phyloP scores from a whole-genome alignment of 2,797 vertebrate genomes.

The Phoebastria nigripes region DNA sequence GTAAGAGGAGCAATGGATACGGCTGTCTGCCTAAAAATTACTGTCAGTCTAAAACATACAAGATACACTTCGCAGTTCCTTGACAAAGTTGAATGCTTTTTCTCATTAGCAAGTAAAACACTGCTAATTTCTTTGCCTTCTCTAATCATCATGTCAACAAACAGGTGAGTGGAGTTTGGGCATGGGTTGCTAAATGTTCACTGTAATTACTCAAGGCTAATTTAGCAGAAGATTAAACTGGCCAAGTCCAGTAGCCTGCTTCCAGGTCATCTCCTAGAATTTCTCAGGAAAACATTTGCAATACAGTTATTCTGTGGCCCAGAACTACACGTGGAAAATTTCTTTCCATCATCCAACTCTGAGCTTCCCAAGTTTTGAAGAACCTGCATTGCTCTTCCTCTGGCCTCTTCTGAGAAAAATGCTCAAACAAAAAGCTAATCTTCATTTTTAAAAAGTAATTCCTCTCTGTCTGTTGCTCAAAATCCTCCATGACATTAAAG shows the following conservation, averaged over 20 bases:
- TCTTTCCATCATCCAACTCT: background rate
- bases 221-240: slow-evolving; percentile 9
- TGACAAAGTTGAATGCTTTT: background rate
- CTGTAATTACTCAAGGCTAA: background rate
- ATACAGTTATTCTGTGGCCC: background rate
- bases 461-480: background rate
- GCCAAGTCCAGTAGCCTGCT: background rate
- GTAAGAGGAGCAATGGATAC: background rate
- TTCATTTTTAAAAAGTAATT: background rate
- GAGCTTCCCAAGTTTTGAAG: background rate
- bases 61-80: background rate
- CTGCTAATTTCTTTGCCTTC: background rate
- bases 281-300: background rate
- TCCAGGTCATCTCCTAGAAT: background rate
- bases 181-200: background rate
- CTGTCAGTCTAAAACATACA: background rate
- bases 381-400: background rate
- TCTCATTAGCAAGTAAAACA: background rate
- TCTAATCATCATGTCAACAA: background rate
- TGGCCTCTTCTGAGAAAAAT: background rate
- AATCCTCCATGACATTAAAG: background rate
- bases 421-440: background rate
- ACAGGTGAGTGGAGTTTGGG: background rate
- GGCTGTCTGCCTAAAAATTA: background rate
- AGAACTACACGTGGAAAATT: background rate